These are phyloP conservation scores for Drosophila buzzatii DNA, from an alignment of 2,888 invertebrate species.

Conservation along the genomic window DNA sequence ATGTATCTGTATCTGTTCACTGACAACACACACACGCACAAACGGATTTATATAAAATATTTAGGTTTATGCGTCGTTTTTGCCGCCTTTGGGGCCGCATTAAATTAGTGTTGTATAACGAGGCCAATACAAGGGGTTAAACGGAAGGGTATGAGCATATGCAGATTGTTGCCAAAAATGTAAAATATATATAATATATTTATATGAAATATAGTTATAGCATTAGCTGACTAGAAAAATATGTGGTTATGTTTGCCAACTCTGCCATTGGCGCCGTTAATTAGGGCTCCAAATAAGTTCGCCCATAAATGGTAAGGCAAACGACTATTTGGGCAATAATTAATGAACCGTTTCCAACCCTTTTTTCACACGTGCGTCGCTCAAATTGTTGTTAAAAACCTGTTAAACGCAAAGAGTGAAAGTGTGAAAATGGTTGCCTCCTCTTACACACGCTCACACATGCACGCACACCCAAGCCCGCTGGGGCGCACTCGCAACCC, in stretches of 20 bases:
- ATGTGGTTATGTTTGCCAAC: conserved; percentile 34
- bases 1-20: conserved; percentile 21
- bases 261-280: conserved; percentile 9
- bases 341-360: conserved; percentile 45
- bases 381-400: conserved; percentile 68
- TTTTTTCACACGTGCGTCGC: conserved; percentile 46
- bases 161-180: conserved; percentile 60
- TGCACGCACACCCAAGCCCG: conserved; percentile 23
- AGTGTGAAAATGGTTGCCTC: conserved; percentile 70
- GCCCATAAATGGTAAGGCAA: conserved; percentile 11
- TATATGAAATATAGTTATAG: conserved; percentile 6
- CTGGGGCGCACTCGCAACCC: conserved; percentile 62
- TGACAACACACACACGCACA: conserved; percentile 37
- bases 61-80: conserved; percentile 71
- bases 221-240: conserved; percentile 18
- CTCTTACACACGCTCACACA: conserved; percentile 20
- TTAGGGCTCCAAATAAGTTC: conserved; percentile 7
- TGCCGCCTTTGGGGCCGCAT: conserved; percentile 62
- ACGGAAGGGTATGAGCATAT: conserved; percentile 20
- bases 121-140: conserved; percentile 29
- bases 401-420: conserved; percentile 76
- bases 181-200: conserved; percentile 15
- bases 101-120: conserved; percentile 76
- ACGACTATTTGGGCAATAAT: conserved; percentile 34
- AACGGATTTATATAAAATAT: conserved; percentile 61